Base-by-base conservation (phyloP, 1,140 invertebrate genomes). In the Hyles euphorbiae region DNA sequence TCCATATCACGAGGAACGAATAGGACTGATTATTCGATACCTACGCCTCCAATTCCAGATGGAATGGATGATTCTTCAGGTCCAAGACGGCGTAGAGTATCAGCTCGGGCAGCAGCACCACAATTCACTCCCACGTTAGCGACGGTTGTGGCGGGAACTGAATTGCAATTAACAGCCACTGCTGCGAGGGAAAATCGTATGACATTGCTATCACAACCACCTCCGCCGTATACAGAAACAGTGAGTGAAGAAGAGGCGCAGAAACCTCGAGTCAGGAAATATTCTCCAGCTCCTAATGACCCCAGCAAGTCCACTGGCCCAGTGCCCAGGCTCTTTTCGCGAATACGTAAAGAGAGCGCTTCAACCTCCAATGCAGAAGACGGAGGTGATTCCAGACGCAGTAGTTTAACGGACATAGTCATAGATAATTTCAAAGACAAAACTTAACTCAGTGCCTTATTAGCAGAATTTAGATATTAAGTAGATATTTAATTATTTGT, bases 61-160 rank as follows among this genome's bases (percentile, higher is more conserved):
- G 70, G 76, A 43, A 59, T 53, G 22, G 83, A 83, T 32, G 83
- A 83, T 56, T 53, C 63, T 5, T 48, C 69, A 47, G 81, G 82
- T 3, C 76, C 83, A n/a, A 72, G 86, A 63, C 70, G 86, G 53
- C 77, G 86, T 65, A 67, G 81, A 58, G 62, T 86, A 51, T 87
- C 83, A 33, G 84, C 71, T 11, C 70, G 84, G 59, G 68, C 76
- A 9, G 73, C 80, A n/a, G 81, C 76, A n/a, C 81, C 84, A 1
- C 83, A 85, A 56, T 88, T 88, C 57, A 87, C 86, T 34, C 86
- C 86, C 32, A 86, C 83, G 2, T 71, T 88, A 59, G 80, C 83
- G 34, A 88, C 86, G 36, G 86, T 88, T 0, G 81, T 86, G 7
- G 83, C 86, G 53, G 86, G 86, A 4, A 76, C 83, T 44, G 86